These are phyloP conservation scores for Helobdella robusta DNA, from an alignment of 2,888 invertebrate genomes.

Conservation along the genomic window DNA sequence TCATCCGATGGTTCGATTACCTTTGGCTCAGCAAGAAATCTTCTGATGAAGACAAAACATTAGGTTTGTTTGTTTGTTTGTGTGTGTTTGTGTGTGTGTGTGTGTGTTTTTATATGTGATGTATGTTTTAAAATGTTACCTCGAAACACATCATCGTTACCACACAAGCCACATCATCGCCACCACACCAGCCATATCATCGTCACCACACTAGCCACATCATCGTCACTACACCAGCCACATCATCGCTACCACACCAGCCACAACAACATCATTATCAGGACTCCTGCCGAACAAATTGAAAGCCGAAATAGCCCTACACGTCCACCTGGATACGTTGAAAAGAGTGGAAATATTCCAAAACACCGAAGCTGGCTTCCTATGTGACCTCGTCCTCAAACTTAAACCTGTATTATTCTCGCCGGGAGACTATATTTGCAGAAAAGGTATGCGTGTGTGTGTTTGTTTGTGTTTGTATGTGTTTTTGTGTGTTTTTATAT, in stretches of 20 bases:
- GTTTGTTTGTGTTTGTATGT: no score
- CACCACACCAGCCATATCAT: no score
- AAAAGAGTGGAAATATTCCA: slow-evolving; percentile 90
- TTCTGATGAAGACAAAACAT: slow-evolving; percentile 79
- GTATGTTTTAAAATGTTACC: no score
- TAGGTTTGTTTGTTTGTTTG: no score
- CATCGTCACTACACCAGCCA: no score
- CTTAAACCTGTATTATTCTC: slow-evolving; percentile 91
- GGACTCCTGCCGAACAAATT: slow-evolving; percentile 35
- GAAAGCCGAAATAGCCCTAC: slow-evolving; percentile 84
- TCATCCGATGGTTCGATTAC: slow-evolving; percentile 98
- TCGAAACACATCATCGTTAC: no score
- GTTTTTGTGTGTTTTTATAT: neutral
- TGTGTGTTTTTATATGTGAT: no score
- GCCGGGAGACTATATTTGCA: slow-evolving; percentile 95
- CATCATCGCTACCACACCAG: no score
- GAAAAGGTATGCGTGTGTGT: slow-evolving; percentile 67
- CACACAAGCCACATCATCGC: no score
- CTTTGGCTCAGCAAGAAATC: slow-evolving; percentile 97
- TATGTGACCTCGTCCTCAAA: slow-evolving; percentile 88
- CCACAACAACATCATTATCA: no score
- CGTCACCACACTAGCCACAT: no score
- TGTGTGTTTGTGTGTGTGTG: no score
- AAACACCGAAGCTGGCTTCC: slow-evolving; percentile 96
- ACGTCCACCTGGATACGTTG: slow-evolving; percentile 93